Base-by-base conservation (phyloP, 1,140 invertebrate species). In the Drosophila subobscura region DNA sequence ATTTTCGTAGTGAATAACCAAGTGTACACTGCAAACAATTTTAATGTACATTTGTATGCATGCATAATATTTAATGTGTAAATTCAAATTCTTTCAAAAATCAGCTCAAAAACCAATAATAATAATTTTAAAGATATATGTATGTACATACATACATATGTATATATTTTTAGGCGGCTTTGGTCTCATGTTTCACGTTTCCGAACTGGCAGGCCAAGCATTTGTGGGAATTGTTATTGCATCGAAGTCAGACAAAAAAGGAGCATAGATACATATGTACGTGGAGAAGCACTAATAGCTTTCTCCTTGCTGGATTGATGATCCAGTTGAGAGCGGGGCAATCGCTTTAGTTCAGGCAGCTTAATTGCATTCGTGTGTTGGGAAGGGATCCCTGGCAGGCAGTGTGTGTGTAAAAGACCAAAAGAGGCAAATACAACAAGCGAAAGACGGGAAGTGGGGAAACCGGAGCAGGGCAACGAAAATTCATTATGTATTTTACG, bases 401-500 rank as follows among this genome's bases (percentile, higher is more conserved):
- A 37, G 47, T 44, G 51, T 37, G 16, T 20, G 27, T 47, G 49
- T 27, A 12, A 40, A 27, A 14, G 42, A 47, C 50, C 27, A 57
- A 58, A 56, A 71, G 77, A 65, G 54, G 44, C 60, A 74, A 77
- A 64, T 61, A 80, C 80, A 80, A 33, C 29, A 33, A 33, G 8
- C 29, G 29, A 8, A 68, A 58, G 66, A 54, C 10, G 25, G 20
- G 29, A 8, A 14, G 14, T 20, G 29, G 20, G 14, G 33, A 23
- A 41, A 10, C 1, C 14, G 12, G 7, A 7, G n/a, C 6, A 16
- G 27, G n/a, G 37, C 29, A 41, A 42, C 49, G 37, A 40, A 68
- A 75, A 86, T 86, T 77, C 72, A 81, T 79, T 79, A 78, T 77
- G 72, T 68, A 56, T 67, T 58, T 79, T 71, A 49, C 44, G 68